Percentiles rank a stretch among this genome's conserved stretches.
These are phyloP conservation scores for Tetranychus truncatus DNA, from an alignment of 2,888 invertebrate species.

Conservation along the genomic window DNA sequence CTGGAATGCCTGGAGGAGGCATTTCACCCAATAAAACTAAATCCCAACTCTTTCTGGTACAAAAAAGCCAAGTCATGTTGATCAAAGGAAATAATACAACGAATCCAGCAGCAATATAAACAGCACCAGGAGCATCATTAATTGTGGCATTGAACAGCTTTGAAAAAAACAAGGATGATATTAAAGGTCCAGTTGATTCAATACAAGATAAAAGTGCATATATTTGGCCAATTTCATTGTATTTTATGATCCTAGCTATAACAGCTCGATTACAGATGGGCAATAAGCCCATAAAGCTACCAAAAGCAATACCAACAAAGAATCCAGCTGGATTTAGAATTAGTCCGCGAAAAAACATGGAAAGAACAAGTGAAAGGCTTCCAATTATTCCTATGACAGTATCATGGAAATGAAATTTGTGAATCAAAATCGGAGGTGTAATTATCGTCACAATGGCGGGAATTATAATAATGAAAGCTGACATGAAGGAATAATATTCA, in stretches of 20 bases:
- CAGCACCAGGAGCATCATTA: neutral
- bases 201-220: neutral
- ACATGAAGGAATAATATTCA: neutral
- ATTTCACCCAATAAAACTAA: neutral
- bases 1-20: no score
- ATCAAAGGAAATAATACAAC: neutral
- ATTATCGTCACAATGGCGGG: neutral
- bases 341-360: neutral
- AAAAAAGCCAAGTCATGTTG: neutral
- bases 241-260: neutral
- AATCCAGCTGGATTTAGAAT: neutral
- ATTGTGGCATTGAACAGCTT: neutral
- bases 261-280: neutral
- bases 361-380: neutral
- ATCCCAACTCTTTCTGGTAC: neutral
- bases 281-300: neutral
- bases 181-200: neutral
- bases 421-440: neutral
- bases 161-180: neutral
- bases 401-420: neutral
- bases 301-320: neutral
- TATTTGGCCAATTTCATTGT: conserved; percentile 1
- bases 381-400: neutral
- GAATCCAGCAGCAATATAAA: neutral
- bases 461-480: neutral